phyloP scores from a whole-genome alignment of 2,888 invertebrate genomes.

The Agrilus biguttatus region DNA sequence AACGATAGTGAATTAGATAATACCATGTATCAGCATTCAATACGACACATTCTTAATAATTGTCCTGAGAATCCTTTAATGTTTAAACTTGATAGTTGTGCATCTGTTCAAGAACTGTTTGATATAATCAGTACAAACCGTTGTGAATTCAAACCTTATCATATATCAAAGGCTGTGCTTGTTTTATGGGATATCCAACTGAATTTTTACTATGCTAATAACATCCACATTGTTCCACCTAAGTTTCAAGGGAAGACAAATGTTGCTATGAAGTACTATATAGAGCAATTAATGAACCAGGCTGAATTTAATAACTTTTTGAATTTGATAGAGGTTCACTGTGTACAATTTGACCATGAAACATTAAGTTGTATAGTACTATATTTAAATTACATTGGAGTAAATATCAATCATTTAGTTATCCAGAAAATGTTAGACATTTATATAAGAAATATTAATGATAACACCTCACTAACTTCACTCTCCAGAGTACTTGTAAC shows the following conservation, averaged over 20 bases:
- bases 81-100: slow-evolving; percentile 20
- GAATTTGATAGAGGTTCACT: slow-evolving; percentile 18
- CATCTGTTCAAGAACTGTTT: slow-evolving; percentile 27
- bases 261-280: slow-evolving; percentile 16
- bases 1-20: too few relatives aligned
- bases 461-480: slow-evolving; percentile 23
- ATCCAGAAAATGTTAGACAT: slow-evolving; percentile 25
- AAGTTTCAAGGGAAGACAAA: not conserved
- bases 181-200: slow-evolving; percentile 28
- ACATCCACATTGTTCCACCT: slow-evolving; percentile 6
- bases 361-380: slow-evolving; percentile 31
- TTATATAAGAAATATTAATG: slow-evolving; percentile 18
- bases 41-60: too few relatives aligned
- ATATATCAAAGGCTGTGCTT: slow-evolving; percentile 22
- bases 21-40: too few relatives aligned
- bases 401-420: slow-evolving; percentile 21
- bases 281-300: slow-evolving; percentile 18
- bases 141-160: slow-evolving; percentile 11
- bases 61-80: slow-evolving; percentile 18
- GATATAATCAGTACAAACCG: slow-evolving; percentile 19
- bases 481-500: slow-evolving; percentile 32
- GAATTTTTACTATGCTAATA: slow-evolving; percentile 21
- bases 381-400: slow-evolving; percentile 34
- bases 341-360: slow-evolving; percentile 23
- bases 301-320: slow-evolving; percentile 21